phyloP scores from a whole-genome alignment of 2,888 invertebrate species.

The Cheilosia soror region DNA sequence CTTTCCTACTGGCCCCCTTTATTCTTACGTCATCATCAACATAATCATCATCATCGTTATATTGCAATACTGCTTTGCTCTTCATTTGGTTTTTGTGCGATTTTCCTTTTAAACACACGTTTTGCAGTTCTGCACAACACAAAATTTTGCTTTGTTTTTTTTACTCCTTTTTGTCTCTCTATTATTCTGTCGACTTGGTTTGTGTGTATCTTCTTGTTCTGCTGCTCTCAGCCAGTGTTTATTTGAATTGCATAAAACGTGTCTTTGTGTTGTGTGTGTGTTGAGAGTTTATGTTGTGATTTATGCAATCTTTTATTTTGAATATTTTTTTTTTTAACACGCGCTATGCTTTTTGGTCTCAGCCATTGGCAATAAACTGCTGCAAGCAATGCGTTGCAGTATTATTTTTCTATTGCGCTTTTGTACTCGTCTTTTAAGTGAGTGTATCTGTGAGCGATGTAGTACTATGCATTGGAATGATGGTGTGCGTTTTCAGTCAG shows the following conservation, averaged over 20 bases:
- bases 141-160: constrained; percentile 41
- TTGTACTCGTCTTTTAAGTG: constrained; percentile 27
- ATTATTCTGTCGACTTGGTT: constrained; percentile 42
- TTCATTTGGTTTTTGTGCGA: constrained; percentile 42
- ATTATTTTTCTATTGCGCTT: constrained; percentile 58
- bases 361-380: constrained; percentile 55
- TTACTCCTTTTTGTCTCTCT: constrained; percentile 16
- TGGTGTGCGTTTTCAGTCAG: constrained; percentile 38
- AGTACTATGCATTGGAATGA: neutral
- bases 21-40: constrained; percentile 71
- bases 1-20: constrained; percentile 75
- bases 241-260: constrained; percentile 65
- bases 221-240: constrained; percentile 17
- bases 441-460: constrained; percentile 6
- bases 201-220: constrained; percentile 11
- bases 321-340: constrained; percentile 34
- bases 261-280: constrained; percentile 42
- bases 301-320: constrained; percentile 58
- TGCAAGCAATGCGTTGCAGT: constrained; percentile 69
- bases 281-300: constrained; percentile 61
- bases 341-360: constrained; percentile 49
- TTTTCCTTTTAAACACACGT: constrained; percentile 58
- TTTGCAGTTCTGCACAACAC: constrained; percentile 58
- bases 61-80: constrained; percentile 53
- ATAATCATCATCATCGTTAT: constrained; percentile 38